These are phyloP conservation scores for Piaya cayana DNA, from an alignment of 2,113 vertebrate genomes.

Conservation along the genomic window DNA sequence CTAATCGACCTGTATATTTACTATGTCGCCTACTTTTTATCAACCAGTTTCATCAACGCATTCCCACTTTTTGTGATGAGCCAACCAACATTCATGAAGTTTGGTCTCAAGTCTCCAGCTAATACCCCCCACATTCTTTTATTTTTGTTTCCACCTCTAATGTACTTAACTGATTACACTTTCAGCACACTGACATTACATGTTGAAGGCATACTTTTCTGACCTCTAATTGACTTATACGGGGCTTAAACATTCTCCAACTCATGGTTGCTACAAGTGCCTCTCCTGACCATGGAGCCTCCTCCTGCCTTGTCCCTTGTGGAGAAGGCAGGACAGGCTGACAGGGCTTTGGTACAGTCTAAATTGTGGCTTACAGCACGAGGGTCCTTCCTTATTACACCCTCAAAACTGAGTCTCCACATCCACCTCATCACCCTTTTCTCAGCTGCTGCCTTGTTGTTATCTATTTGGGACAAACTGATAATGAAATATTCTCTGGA, in stretches of 20 bases:
- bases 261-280: background rate
- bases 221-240: background rate
- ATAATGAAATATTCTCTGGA: background rate
- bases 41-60: background rate
- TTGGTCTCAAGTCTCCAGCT: background rate
- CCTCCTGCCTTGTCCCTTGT: background rate
- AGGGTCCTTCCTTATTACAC: background rate
- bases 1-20: background rate
- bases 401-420: background rate
- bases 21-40: background rate
- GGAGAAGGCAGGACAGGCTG: background rate
- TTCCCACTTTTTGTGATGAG: background rate
- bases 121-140: background rate
- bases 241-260: background rate
- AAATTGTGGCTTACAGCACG: background rate
- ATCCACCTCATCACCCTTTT: background rate
- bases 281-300: fast-evolving
- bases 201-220: background rate
- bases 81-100: background rate
- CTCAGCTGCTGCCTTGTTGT: background rate
- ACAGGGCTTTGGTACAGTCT: background rate
- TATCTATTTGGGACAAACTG: background rate
- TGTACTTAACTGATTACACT: background rate
- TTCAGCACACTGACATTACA: background rate
- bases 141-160: background rate